Evolutionary conservation across 2,797 vertebrate species (phyloP), one percentile per base, ranked within the genome.

Genomic region (Crax fasciolata): DNA sequence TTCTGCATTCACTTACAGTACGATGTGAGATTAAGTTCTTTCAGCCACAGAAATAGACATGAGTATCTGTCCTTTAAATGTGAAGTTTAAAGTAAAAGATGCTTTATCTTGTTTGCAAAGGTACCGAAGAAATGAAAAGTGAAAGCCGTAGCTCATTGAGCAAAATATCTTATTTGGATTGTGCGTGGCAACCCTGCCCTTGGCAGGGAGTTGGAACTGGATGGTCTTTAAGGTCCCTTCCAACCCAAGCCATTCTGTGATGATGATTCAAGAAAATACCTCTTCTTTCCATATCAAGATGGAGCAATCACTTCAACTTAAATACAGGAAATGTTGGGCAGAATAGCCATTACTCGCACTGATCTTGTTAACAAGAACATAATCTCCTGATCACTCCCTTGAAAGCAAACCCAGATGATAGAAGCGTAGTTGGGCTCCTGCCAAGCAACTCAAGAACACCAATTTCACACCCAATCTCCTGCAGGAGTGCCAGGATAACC

Each of bases 311-410:
- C 35, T 95, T 87, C 70, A 94, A 14, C 71, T 92, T 91, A 84
- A 95, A 93, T 62, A 66, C 73, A 95, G 93, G 94, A 97, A 94
- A 72, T 91, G 75, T 91, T 93, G 66, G 87, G 91, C 71, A 90
- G 93, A 87, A 93, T 38, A 90, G 75, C 67, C 35, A 59, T 92
- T 91, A 86, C 89, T 94, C 66, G 81, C 83, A 57, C 71, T 89
- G 76, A 91, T 92, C 88, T 94, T 94, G 87, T 96, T 97, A 97
- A 95, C 79, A 96, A 96, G 90, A 94, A 63, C 71, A 82, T 96
- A 91, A 95, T 96, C 95, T 94, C 94, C 87, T 97, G 96, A 96
- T 96, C 67, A 0, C 87, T 91, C 83, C 85, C 87, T 89, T 96
- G 95, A 97, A 96, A 94, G 95, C 28, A 85, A 91, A 81, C 25